Percentiles rank a stretch among this genome's conserved stretches.
phyloP scores from a whole-genome alignment of 2,113 vertebrate genomes.

The Odocoileus hemionus region DNA sequence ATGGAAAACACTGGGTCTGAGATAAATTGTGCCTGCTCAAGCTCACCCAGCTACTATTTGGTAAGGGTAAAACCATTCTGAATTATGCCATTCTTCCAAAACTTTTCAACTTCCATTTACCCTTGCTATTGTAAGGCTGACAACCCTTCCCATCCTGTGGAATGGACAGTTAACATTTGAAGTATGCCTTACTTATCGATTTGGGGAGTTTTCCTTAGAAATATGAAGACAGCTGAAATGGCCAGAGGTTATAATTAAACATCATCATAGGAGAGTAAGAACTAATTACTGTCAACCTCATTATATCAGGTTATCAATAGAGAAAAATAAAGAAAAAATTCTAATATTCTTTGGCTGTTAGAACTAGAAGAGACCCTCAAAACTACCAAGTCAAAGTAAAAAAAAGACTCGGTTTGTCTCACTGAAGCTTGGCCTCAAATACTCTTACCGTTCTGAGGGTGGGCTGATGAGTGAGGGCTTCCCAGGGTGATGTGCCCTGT shows the following conservation, averaged over 20 bases:
- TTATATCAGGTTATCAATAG: not conserved
- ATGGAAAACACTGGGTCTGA: not conserved
- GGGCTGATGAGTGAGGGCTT: not conserved
- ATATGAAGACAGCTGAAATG: not conserved
- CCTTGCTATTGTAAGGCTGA: not conserved
- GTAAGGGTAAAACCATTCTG: not conserved
- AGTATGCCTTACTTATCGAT: not conserved
- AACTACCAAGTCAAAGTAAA: not conserved
- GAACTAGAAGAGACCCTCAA: not conserved
- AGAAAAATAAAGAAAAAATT: not conserved
- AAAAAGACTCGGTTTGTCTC: not conserved
- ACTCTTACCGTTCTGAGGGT: not conserved
- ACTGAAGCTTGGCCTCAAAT: not conserved
- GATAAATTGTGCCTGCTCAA: not conserved
- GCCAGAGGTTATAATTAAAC: conserved; percentile 1
- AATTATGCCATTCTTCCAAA: not conserved
- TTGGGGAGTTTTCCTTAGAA: not conserved
- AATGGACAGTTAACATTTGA: not conserved
- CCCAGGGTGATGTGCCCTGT: not conserved
- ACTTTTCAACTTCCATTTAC: not conserved
- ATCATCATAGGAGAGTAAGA: not conserved
- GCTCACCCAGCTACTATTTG: not conserved
- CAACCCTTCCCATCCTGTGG: not conserved
- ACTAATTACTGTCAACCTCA: not conserved
- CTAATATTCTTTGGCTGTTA: not conserved